Evolutionary conservation across 2,888 invertebrate genomes (phyloP).

Genomic region (Pollenia labialis): DNA sequence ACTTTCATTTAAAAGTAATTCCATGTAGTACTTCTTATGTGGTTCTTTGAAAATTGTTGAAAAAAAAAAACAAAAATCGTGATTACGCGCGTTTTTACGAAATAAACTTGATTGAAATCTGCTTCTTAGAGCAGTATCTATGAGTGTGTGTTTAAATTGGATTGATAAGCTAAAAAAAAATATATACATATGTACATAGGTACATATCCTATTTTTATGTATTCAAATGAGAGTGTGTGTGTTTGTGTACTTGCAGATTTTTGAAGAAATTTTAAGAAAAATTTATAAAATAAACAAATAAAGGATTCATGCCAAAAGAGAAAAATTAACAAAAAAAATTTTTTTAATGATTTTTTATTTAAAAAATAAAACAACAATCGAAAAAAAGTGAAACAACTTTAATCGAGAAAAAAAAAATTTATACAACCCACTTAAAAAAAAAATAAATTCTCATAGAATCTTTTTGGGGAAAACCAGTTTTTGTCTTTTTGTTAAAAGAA

Average conservation of each 20-base stretch:
- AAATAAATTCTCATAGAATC: slow-evolving; percentile 51
- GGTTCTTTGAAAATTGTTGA: background rate
- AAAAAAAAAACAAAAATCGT: slow-evolving; percentile 30
- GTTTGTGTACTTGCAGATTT: background rate
- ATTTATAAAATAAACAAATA: background rate
- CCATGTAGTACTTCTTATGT: background rate
- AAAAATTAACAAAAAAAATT: background rate
- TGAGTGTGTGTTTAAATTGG: slow-evolving; percentile 19
- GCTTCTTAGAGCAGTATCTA: background rate
- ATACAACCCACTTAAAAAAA: slow-evolving; percentile 8
- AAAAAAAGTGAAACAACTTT: slow-evolving; percentile 35
- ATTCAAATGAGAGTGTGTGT: background rate
- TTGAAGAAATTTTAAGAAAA: background rate
- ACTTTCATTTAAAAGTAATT: slow-evolving; percentile 13
- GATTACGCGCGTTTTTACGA: slow-evolving; percentile 68
- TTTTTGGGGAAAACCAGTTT: slow-evolving; percentile 62
- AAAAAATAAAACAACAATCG: background rate
- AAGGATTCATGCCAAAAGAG: background rate
- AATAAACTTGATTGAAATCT: slow-evolving; percentile 51
- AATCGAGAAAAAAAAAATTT: background rate
- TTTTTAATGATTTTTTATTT: background rate
- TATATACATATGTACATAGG: no score
- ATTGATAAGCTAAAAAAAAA: background rate
- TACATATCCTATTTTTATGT: no score
- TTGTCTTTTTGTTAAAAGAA: slow-evolving; percentile 16